Base-by-base conservation (phyloP, 2,113 vertebrate genomes). In the Trochalopteron elliotii region DNA sequence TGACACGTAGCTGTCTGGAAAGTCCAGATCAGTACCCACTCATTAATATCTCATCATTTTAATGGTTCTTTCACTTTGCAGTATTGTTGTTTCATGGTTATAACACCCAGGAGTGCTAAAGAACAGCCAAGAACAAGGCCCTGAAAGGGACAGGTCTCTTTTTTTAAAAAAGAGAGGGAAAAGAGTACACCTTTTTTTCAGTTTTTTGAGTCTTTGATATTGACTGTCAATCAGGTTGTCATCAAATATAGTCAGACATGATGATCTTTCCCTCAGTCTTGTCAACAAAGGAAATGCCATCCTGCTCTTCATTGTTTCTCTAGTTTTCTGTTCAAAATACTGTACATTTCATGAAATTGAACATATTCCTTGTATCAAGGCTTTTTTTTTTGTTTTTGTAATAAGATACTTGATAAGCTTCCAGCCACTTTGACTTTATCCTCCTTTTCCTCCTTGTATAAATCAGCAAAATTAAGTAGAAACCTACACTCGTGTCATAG, bases 301-400 rank as follows among this genome's bases (percentile, higher is more conserved):
- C 82, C 39, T 70, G 17, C 12, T 75, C 13, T 44, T 75, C n/a
- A 71, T 45, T 72, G 33, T 79, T 91, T 76, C 35, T 64, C 23
- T 35, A 37, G 47, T 59, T 76, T 79, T 89, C 52, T 83, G 42
- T 64, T 94, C 15, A 59, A 86, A 92, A 50, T 76, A 18, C 24
- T 78, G 27, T 57, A 89, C 33, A 50, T 56, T 11, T n/a, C 3
- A 68, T 9, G 2, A 86, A 75, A 71, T n/a, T n/a, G 10, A 91
- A 64, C 31, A 59, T 28, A 53, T 55, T 92, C 30, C 20, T 50
- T 76, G 20, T 40, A 39, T 39, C 35, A 60, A 81, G 59, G 52
- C 30, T 45, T 28, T 19, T 33, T 60, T 45, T 83, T 67, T 22
- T 55, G 37, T 1, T 68, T 84, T 68, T 7, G 9, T 44, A 65